Evolutionary conservation across 37 sponge, comb jelly and placozoan species (phyloP).

Genomic region (Agelas oroides): DNA sequence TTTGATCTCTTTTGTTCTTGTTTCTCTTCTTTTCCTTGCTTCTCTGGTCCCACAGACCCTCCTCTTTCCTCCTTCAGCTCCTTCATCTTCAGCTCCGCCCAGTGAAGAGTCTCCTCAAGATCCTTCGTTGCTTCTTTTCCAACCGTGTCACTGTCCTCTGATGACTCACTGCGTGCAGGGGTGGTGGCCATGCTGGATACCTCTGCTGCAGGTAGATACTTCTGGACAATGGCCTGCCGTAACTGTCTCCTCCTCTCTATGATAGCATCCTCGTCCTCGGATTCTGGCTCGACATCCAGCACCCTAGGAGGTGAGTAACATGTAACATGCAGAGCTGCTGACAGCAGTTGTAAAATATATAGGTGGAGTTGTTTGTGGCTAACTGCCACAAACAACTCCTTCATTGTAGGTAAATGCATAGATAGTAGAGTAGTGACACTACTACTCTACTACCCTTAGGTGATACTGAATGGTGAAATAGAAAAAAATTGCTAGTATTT

Average conservation of each 20-base stretch:
- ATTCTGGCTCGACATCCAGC: constrained; percentile 60
- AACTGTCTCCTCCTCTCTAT: constrained; percentile 82
- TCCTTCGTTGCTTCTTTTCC: constrained; percentile 46
- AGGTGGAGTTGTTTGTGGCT: too few relatives aligned
- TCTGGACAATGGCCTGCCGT: constrained; percentile 79
- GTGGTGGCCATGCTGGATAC: background rate
- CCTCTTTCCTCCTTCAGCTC: constrained; percentile 16
- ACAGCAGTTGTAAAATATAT: background rate
- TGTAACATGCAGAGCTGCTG: too few relatives aligned
- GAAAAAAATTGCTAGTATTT: too few relatives aligned
- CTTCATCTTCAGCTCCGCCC: constrained; percentile 7
- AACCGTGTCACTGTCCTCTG: constrained; percentile 54
- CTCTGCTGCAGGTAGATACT: constrained; percentile 58
- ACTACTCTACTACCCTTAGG: too few relatives aligned
- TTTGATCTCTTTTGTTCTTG: constrained; percentile 22
- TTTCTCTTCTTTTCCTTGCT: background rate
- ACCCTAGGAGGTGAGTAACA: constrained; percentile 36
- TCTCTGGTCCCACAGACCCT: constrained; percentile 1
- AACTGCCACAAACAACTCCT: too few relatives aligned
- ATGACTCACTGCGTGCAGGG: constrained; percentile 24
- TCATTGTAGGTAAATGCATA: too few relatives aligned
- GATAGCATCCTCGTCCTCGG: constrained; percentile 92
- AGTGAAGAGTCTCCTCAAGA: constrained; percentile 5
- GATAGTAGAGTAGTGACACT: too few relatives aligned
- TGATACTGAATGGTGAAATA: too few relatives aligned